Evolutionary conservation across 1,140 invertebrate species (phyloP), one percentile per base, ranked within the genome.

Genomic region (Magallana gigas): DNA sequence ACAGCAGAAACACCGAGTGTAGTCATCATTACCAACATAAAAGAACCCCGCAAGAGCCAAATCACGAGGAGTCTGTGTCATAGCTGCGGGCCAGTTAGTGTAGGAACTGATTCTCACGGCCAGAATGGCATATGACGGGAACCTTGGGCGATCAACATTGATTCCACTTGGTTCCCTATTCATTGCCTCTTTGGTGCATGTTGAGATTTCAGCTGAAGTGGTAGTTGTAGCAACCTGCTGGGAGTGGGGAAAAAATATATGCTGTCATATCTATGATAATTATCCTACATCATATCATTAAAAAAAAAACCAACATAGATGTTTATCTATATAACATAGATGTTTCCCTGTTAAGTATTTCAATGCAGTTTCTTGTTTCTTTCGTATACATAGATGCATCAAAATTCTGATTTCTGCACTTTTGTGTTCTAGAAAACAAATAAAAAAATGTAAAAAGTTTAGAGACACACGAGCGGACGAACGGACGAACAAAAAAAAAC

Each of bases 11-110:
- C 86, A 87, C 11, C 57, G n/a, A 8, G 57, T 68, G 29, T 76
- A 84, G 29, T 83, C 86, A 16, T 12, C 62, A n/a, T 83, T 76
- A 11, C 90, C 90, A 56, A 76, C 48, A 83, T 88, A 91, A 81
- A 85, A 90, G n/a, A 91, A 90, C 1, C 91, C 91, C 29, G 91
- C 89, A n/a, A 57, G 76, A 16, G 91, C 88, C 81, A 92, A 83
- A 8, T 88, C 81, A n/a, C 86, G 48, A 11, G 87, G 86, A 0
- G 16, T 89, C 36, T 90, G 87, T 14, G 83, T 81, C 18, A 76
- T 16, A 76, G 85, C 36, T 23, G 71, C 57, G 1, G 89, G 89
- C 89, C 90, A 92, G 23, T 57, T 59, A 2, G 84, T 36, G 60
- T 90, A 92, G 11, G 89, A 87, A 12, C 84, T 85, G 29, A 90